Evolutionary conservation across 2,888 invertebrate genomes (phyloP).

Genomic region (Drosophila recens): DNA sequence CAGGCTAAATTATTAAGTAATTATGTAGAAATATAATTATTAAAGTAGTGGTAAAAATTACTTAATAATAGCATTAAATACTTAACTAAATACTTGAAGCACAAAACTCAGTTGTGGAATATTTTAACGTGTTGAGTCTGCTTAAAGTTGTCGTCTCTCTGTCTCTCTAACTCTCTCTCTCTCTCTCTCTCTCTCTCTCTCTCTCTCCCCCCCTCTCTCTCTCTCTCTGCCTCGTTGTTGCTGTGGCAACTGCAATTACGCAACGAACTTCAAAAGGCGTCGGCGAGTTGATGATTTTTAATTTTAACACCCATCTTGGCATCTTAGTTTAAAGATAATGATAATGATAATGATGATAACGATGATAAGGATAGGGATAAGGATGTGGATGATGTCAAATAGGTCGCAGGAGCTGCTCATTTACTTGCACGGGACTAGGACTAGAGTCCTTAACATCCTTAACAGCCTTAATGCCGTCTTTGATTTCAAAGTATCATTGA

Average conservation of each 20-base stretch:
- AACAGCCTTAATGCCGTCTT: slow-evolving; percentile 62
- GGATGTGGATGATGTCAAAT: slow-evolving; percentile 48
- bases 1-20: too few relatives aligned
- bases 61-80: too few relatives aligned
- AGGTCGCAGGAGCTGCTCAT: slow-evolving; percentile 62
- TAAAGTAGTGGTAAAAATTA: too few relatives aligned
- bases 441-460: slow-evolving; percentile 45
- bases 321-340: slow-evolving; percentile 17
- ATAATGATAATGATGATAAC: slow-evolving; percentile 17
- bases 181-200: too few relatives aligned
- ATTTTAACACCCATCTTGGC: slow-evolving; percentile 39
- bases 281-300: slow-evolving; percentile 59
- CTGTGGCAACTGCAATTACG: slow-evolving; percentile 58
- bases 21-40: too few relatives aligned
- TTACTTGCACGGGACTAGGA: slow-evolving; percentile 18
- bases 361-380: slow-evolving; percentile 10
- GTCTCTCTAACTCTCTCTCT: too few relatives aligned
- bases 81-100: too few relatives aligned
- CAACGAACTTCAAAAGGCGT: slow-evolving; percentile 65
- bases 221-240: slow-evolving; percentile 18
- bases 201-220: too few relatives aligned
- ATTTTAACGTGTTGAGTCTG: too few relatives aligned
- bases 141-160: too few relatives aligned
- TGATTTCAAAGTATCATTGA: slow-evolving; percentile 81
- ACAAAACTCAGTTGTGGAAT: too few relatives aligned